Conservation (phyloP, 2,113 vertebrate genomes). For the Daboia siamensis region DNA sequence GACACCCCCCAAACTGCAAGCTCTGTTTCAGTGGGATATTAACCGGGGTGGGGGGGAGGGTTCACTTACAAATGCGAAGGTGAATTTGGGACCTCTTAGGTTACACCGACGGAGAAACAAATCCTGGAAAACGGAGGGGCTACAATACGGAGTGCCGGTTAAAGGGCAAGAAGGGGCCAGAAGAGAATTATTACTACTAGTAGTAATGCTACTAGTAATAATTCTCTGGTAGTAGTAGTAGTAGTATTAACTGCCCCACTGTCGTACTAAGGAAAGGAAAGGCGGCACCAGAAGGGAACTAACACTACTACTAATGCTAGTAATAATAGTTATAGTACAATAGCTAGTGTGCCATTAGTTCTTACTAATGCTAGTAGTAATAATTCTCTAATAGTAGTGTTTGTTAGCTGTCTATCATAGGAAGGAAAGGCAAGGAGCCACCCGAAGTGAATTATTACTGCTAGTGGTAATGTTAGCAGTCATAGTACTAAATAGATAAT, state of each 20-base stretch:
- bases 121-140: background rate
- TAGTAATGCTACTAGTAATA: background rate
- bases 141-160: background rate
- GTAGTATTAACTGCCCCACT: background rate
- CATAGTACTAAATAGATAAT: too few species aligned
- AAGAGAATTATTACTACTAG: background rate
- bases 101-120: background rate
- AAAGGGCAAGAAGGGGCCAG: background rate
- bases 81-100: background rate
- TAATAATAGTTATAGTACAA: background rate
- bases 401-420: background rate
- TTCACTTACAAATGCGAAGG: background rate
- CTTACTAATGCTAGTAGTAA: background rate
- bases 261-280: background rate
- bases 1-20: background rate
- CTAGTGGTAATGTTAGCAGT: too few species aligned
- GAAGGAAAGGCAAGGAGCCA: too few species aligned
- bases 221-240: background rate
- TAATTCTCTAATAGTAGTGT: background rate
- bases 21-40: background rate
- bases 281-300: fast-evolving
- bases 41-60: background rate
- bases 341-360: too few species aligned
- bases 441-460: too few species aligned
- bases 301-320: background rate